Evolutionary conservation across 2,113 vertebrate species (phyloP), one percentile per base, ranked within the genome.

Genomic region (Pygoscelis adeliae): DNA sequence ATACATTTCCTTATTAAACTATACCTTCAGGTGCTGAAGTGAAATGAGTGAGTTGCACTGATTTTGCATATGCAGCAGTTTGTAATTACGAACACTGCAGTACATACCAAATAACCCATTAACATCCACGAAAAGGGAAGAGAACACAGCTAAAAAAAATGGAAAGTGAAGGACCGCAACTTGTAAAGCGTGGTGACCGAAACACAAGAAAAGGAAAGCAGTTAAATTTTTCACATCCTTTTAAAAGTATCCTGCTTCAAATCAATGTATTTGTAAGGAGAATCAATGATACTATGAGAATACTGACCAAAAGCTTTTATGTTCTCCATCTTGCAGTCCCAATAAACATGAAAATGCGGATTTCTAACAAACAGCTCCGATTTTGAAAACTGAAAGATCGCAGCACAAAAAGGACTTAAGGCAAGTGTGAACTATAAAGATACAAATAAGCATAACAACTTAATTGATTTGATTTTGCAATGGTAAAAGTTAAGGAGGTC

Each of bases 1-100:
- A 96, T 53, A 79, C 26, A 62, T 73, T 85, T 97, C 79, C 92
- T 87, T 90, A 97, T 97, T 97, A 96, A 97, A 96, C 70, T 65
- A 63, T 93, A 84, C 92, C 95, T 96, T 94, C 80, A 81, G 95
- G 94, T 94, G 83, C 72, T 96, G 76, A 93, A 93, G 86, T 71
- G 74, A 90, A 96, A 90, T 11, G 56, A 74, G n/a, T 9, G 46
- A 95, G 80, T 63, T 84, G 76, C 47, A 22, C 26, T 47, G 62
- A 69, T 83, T 93, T 94, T 89, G 94, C 90, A 84, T 67, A 94
- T 63, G 80, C 59, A 91, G 89, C 94, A 92, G 76, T 62, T 76
- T 53, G 70, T 71, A 93, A 93, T 96, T 92, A 92, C 0, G 8
- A 93, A 67, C 71, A 63, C 13, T 29, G 77, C 63, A 63, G 58